These are phyloP conservation scores for Microdon myrmicae DNA, from an alignment of 2,888 invertebrate species.

Conservation along the genomic window DNA sequence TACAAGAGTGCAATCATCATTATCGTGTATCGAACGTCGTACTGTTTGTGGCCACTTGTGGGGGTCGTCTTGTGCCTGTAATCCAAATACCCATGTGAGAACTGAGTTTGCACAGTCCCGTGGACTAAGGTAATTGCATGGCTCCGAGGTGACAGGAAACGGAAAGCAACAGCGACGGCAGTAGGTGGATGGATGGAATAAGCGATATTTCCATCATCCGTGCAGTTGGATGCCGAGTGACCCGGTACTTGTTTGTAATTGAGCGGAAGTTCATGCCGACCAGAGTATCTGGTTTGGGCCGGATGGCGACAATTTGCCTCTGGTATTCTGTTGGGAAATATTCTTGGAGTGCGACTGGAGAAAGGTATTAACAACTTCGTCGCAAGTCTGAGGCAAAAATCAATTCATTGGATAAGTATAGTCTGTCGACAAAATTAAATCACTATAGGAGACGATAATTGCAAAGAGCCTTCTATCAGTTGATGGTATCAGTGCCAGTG, in stretches of 20 bases:
- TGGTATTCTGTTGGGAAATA: constrained; percentile 26
- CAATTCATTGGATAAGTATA: too few species aligned
- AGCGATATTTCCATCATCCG: constrained; percentile 11
- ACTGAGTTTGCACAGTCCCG: constrained; percentile 34
- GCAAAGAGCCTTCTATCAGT: too few species aligned
- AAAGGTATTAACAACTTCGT: constrained; percentile 17
- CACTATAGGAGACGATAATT: too few species aligned
- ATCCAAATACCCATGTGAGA: constrained; percentile 48
- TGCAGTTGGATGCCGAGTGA: constrained; percentile 13
- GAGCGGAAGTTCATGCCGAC: constrained; percentile 39
- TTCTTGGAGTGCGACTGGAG: constrained; percentile 1
- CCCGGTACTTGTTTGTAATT: constrained; percentile 33
- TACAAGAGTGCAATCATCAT: constrained; percentile 56
- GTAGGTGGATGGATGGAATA: constrained; percentile 39
- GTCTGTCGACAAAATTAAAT: too few species aligned
- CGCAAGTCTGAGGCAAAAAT: not conserved
- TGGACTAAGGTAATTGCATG: constrained; percentile 42
- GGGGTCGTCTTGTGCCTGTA: constrained; percentile 34
- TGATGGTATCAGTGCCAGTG: too few species aligned
- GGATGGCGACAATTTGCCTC: constrained; percentile 45
- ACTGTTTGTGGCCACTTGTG: constrained; percentile 18
- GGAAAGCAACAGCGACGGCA: constrained; percentile 41
- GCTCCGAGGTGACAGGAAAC: constrained; percentile 46
- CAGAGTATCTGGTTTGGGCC: constrained; percentile 28
- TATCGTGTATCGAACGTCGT: constrained; percentile 54